Percentiles rank a stretch among this genome's conserved stretches.
phyloP scores from a whole-genome alignment of 2,888 invertebrate species.

The Artemia sp. region DNA sequence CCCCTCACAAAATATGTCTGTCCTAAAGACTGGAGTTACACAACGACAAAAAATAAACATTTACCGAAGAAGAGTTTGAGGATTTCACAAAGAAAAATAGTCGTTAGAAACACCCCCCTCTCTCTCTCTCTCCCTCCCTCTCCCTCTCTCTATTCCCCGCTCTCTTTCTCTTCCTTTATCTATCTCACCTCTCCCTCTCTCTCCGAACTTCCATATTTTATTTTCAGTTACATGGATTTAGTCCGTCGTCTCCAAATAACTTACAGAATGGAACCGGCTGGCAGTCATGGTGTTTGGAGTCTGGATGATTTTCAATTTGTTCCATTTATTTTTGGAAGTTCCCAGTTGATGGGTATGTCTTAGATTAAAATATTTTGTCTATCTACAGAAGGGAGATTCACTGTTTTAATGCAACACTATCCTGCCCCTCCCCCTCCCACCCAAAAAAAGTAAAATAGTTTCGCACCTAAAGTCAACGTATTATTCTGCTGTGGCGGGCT shows the following conservation, averaged over 20 bases:
- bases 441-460: neutral
- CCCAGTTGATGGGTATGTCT: constrained; percentile 62
- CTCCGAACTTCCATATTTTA: constrained; percentile 18
- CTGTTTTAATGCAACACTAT: neutral
- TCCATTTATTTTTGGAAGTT: constrained; percentile 97
- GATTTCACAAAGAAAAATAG: too few relatives aligned
- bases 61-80: too few relatives aligned
- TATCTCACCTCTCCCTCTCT: neutral
- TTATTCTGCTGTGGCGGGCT: too few relatives aligned
- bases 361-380: neutral
- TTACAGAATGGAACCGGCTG: constrained; percentile 98
- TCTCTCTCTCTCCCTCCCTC: neutral
- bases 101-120: neutral
- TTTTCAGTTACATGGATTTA: constrained; percentile 57
- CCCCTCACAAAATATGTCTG: too few relatives aligned
- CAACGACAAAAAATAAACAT: too few relatives aligned
- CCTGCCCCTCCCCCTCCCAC: neutral
- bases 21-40: too few relatives aligned
- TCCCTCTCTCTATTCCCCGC: neutral
- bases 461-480: too few relatives aligned
- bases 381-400: neutral
- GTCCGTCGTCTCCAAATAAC: constrained; percentile 66
- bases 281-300: constrained; percentile 98
- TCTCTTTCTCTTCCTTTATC: neutral
- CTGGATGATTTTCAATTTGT: constrained; percentile 97